Base-by-base conservation (phyloP, 1,140 invertebrate genomes). In the Solenopsis invicta region DNA sequence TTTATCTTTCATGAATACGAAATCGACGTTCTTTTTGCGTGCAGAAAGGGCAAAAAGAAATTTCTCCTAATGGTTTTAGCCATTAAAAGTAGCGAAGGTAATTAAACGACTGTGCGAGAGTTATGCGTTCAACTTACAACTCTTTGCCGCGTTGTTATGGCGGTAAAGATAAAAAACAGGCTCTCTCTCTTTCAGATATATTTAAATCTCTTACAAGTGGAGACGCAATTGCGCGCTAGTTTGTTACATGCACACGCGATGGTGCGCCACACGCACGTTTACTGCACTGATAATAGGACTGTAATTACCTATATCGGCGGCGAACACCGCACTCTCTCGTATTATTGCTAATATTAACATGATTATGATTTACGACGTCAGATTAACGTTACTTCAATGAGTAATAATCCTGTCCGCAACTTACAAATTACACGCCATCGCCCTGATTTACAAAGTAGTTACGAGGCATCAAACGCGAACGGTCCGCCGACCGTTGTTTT, bases 271-370 rank as follows among this genome's bases (percentile, higher is more conserved):
- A 45, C 64, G 64, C 34, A 67, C 72, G 86, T 76, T 90, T 89
- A 91, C 86, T 90, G 86, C 71, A 62, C 37, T 61, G 89, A 87
- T 89, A 89, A 89, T 77, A 12, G 13, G 34, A 13, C 10, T 0
- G 21, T 86, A 86, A 86, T 81, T 86, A 29, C 29, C 29, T 29
- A 86, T 61, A 69, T 71, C 45, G 66, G 29, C 3, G 50, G 64
- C 66, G 52, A 66, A 48, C 37, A 24, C 12, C 34, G 21, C 18
- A 41, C n/a, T 45, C 45, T 52, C 37, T 72, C 45, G 24, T 54
- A 67, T 72, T 67, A 84, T 76, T 71, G 85, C 61, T 87, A 88
- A 90, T 91, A 91, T 92, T 91, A 91, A 91, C 77, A 56, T 48
- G 87, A 75, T 89, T 84, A 71, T 91, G 87, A 92, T 92, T 92